Conservation (phyloP, 2,888 invertebrate genomes). For the Gymnocheta viridis region DNA sequence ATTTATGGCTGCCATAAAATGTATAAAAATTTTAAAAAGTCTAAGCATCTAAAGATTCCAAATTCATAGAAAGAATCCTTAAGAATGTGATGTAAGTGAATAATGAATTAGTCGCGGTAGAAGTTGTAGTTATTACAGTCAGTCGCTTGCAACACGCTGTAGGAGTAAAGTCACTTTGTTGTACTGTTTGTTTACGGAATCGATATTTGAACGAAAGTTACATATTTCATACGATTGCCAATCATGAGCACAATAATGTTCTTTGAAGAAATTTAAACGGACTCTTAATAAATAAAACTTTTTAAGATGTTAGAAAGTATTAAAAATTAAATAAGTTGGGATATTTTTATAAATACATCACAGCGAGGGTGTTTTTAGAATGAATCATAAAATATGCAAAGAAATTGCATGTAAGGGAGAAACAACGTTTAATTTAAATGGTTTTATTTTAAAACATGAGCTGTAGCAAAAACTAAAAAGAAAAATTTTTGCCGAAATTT, state of each 20-base stretch:
- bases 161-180: conserved; percentile 50
- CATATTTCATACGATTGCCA: conserved; percentile 52
- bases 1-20: conserved; percentile 64
- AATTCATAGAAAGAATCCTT: conserved; percentile 15
- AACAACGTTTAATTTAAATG: no score
- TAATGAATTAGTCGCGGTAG: conserved; percentile 36
- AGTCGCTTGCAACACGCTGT: conserved; percentile 13
- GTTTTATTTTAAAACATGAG: no score
- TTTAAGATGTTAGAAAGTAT: conserved; percentile 47
- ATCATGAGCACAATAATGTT: conserved; percentile 39
- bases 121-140: conserved; percentile 38
- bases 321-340: conserved; percentile 22
- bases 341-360: background rate
- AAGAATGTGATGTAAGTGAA: conserved; percentile 20
- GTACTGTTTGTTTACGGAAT: conserved; percentile 14
- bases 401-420: no score
- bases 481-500: no score
- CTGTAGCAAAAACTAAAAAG: no score
- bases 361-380: background rate
- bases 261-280: conserved; percentile 17
- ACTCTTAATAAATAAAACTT: conserved; percentile 37
- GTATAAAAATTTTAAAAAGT: conserved; percentile 56
- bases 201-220: conserved; percentile 37
- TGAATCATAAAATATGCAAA: background rate
- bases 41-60: conserved; percentile 39